Base-by-base conservation (phyloP, 2,113 vertebrate genomes). In the Neolamprologus sp. region DNA sequence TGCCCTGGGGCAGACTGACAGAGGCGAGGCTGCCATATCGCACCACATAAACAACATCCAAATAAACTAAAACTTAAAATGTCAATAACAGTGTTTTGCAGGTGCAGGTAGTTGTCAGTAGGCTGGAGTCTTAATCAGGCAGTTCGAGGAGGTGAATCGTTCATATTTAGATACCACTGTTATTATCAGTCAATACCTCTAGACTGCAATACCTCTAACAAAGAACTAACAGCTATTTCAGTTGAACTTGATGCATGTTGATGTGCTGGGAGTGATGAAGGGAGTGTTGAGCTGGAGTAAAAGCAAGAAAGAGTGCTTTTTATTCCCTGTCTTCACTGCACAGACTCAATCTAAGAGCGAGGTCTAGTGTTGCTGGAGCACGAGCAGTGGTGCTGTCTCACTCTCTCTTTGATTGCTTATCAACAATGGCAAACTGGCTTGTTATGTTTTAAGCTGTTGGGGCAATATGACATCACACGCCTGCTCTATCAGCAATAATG, bases 401-500 rank as follows among this genome's bases (percentile, higher is more conserved):
- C 42, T 71, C 35, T 60, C 14, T 57, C 35, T 58, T 83, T 85
- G 47, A 10, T 16, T 87, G 73, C 84, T 87, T 10, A 86, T 54
- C 35, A 60, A 49, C 81, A 82, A 87, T 23, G 58, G 84, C 75
- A 17, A 35, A 81, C 28, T 81, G 82, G 71, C 14, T 40, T 84
- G 58, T 31, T 85, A 55, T 33, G 75, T 86, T 88, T 87, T n/a
- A 89, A 82, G 78, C 83, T 63, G 81, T 90, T 73, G 87, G n/a
- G 87, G 71, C 91, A 78, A 65, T 47, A 85, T 89, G 89, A 94
- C 86, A 80, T 91, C 91, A 90, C 85, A 80, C 63, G 2, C 54
- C 54, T 75, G 5, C 86, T 58, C 65, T 71, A 73, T 83, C 55
- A 57, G 33, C 40, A 57, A 91, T 73, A 92, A 91, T 53, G 58